Conservation (phyloP, 2,113 vertebrate genomes). For the Oryzias melastigma region DNA sequence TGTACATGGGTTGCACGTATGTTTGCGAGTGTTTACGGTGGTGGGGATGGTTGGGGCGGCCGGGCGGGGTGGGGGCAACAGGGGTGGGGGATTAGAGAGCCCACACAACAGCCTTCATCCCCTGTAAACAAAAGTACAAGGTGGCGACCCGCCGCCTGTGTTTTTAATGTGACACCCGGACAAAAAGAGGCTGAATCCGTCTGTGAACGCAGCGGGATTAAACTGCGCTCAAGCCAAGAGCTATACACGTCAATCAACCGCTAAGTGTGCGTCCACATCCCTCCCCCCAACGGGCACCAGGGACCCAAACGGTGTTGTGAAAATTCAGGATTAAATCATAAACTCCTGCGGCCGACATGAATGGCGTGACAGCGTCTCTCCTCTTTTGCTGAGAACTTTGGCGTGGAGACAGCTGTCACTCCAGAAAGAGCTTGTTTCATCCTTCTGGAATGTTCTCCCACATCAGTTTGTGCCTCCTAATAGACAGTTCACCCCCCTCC, state of each 20-base stretch:
- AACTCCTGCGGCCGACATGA: no score
- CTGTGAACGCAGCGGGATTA: conserved; percentile 72
- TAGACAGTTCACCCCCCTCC: not conserved
- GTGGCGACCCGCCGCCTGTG: conserved; percentile 19
- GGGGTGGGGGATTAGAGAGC: conserved; percentile 62
- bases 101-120: conserved; percentile 43
- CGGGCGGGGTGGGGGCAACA: conserved; percentile 21
- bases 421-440: no score
- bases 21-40: conserved; percentile 19
- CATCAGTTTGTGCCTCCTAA: no score
- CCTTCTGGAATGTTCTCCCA: conserved; percentile 33
- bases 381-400: no score
- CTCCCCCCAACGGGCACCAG: conserved; percentile 10
- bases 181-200: conserved; percentile 71
- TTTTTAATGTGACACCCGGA: conserved; percentile 49
- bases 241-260: conserved; percentile 65
- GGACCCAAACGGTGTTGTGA: conserved; percentile 53
- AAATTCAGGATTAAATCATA: no score
- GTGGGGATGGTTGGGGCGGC: conserved; percentile 27
- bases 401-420: no score
- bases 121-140: conserved; percentile 58
- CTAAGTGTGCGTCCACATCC: conserved; percentile 39
- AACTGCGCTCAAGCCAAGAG: conserved; percentile 60
- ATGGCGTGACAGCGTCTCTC: no score
- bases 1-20: conserved; percentile 18